Conservation (phyloP, 2,888 invertebrate genomes). For the Carabus problematicus region DNA sequence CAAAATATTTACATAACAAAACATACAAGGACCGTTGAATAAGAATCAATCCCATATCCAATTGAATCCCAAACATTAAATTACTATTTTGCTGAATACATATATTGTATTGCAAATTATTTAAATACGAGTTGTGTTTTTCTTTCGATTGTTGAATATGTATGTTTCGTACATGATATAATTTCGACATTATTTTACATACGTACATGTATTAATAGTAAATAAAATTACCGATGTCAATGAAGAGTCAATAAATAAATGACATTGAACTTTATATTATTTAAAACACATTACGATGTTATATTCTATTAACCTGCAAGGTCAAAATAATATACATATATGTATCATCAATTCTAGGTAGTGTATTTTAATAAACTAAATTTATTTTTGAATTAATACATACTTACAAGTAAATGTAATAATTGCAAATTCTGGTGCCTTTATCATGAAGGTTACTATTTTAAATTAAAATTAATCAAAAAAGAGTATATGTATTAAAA, state of each 20-base stretch:
- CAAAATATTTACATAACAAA: no score
- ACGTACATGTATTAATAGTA: not conserved
- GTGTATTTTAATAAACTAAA: not conserved
- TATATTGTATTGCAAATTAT: no score
- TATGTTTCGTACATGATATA: not conserved
- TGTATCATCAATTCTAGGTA: slow-evolving; percentile 15
- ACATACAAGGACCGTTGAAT: no score
- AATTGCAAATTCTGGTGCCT: no score
- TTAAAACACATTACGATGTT: not conserved
- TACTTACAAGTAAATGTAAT: not conserved
- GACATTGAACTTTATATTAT: slow-evolving; percentile 8
- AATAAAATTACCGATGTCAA: slow-evolving; percentile 9
- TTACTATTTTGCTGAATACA: no score
- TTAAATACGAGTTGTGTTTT: no score
- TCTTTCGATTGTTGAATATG: no score
- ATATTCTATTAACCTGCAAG: slow-evolving; percentile 20
- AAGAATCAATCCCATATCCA: no score
- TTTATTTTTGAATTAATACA: not conserved
- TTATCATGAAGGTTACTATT: no score
- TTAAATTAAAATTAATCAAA: not conserved
- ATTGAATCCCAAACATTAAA: no score
- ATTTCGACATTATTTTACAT: slow-evolving; percentile 5
- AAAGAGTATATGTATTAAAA: no score
- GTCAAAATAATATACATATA: slow-evolving; percentile 15
- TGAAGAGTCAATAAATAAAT: slow-evolving; percentile 9